These are phyloP conservation scores for Taenaris catops DNA, from an alignment of 2,888 invertebrate genomes.

Conservation along the genomic window DNA sequence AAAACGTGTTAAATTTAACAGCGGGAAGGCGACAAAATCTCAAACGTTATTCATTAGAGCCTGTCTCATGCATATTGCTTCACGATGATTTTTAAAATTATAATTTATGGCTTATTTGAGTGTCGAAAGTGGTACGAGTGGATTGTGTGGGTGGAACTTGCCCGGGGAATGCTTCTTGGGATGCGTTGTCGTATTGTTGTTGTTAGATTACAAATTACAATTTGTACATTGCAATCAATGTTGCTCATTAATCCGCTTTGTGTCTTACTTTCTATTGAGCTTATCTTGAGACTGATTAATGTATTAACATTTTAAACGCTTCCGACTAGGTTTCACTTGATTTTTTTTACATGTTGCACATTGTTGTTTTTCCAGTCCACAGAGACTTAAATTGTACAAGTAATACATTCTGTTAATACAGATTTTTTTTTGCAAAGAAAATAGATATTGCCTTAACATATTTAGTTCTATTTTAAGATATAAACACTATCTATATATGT, in stretches of 20 bases:
- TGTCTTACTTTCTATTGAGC: conserved; percentile 9
- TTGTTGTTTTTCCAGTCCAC: too few species aligned
- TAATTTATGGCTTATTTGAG: conserved; percentile 70
- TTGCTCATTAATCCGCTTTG: conserved; percentile 17
- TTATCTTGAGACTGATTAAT: conserved; percentile 12
- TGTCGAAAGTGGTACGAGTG: conserved; percentile 67
- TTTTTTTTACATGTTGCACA: too few species aligned
- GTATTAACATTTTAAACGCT: conserved; percentile 13
- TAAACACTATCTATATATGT: too few species aligned
- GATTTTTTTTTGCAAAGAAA: too few species aligned
- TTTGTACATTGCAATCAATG: conserved; percentile 16
- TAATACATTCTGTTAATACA: too few species aligned
- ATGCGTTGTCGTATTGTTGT: conserved; percentile 24
- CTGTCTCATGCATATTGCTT: conserved; percentile 29
- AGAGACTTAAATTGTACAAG: too few species aligned
- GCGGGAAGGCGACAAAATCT: conserved; percentile 12
- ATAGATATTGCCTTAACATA: too few species aligned
- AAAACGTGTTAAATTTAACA: conserved; percentile 17
- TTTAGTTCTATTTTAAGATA: too few species aligned
- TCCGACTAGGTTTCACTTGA: conserved; percentile 15
- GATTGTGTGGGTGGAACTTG: conserved; percentile 63
- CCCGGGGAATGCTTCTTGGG: conserved; percentile 27
- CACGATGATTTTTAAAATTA: conserved; percentile 63
- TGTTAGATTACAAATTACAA: conserved; percentile 15
- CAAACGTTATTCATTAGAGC: conserved; percentile 19